Evolutionary conservation across 2,888 invertebrate genomes (phyloP).

Genomic region (Osmoderma eremita): DNA sequence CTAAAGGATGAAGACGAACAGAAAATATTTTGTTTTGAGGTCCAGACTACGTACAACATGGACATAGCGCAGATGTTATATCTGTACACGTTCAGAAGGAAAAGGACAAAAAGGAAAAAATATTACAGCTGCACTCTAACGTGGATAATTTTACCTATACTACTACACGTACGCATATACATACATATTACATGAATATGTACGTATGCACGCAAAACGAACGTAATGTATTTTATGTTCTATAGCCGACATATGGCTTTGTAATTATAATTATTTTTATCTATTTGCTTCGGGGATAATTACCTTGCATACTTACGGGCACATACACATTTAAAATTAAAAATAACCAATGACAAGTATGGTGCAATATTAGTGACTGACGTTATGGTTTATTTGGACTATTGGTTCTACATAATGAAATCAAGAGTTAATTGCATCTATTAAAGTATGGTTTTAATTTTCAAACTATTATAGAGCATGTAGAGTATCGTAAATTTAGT

Average conservation of each 20-base stretch:
- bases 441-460: too few relatives aligned
- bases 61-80: slow-evolving; percentile 52
- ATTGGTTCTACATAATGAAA: too few relatives aligned
- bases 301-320: neutral
- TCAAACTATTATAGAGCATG: too few relatives aligned
- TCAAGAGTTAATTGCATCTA: too few relatives aligned
- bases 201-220: slow-evolving; percentile 4
- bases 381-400: too few relatives aligned
- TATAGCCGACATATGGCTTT: slow-evolving; percentile 19
- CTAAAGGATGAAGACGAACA: slow-evolving; percentile 7
- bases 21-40: slow-evolving; percentile 13
- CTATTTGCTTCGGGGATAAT: slow-evolving; percentile 13
- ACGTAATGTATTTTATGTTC: slow-evolving; percentile 3
- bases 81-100: slow-evolving; percentile 34
- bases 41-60: slow-evolving; percentile 38
- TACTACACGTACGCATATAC: too few relatives aligned
- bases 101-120: slow-evolving; percentile 18
- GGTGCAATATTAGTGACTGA: too few relatives aligned
- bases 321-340: slow-evolving; percentile 6
- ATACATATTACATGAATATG: too few relatives aligned
- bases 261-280: slow-evolving; percentile 22
- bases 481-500: too few relatives aligned
- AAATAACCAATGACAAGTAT: neutral
- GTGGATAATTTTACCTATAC: slow-evolving; percentile 33
- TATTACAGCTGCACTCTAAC: slow-evolving; percentile 51